Base-by-base conservation (phyloP, 2,113 vertebrate species). In the Pomatostomus ruficeps region DNA sequence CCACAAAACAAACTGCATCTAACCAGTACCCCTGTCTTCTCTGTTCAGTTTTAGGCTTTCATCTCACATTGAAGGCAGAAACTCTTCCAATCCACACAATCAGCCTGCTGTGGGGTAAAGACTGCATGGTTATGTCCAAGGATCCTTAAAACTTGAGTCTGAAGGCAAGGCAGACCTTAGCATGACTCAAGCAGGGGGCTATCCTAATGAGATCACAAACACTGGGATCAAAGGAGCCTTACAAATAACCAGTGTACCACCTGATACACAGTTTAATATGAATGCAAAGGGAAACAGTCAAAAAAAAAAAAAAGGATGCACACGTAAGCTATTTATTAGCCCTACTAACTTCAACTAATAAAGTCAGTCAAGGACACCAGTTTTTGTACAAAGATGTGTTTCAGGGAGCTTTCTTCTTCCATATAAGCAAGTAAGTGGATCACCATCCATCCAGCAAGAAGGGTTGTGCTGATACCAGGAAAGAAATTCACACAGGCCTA, bases 71-170 rank as follows among this genome's bases (percentile, higher is more conserved):
- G 36, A 87, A 63, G 35, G 5, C 46, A 80, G 57, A 70, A 81
- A 54, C 25, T n/a, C 12, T 10, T 6, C 4, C 24, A 66, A 84
- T 31, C 25, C 61, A 57, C 3, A 10, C 0, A 0, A 26, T n/a
- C 36, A 72, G 46, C 10, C 43, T 24, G 11, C 22, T 31, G 12
- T 66, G 36, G 24, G 35, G 24, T 43, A 46, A 46, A 67, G 25
- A 18, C 20, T n/a, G 17, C 35, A 45, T 15, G 33, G 70, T 1
- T 62, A 24, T 45, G 33, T 21, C 36, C n/a, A 57, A 85, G 20
- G 40, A 9, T 75, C 26, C 71, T 65, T 55, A 48, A 55, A 76
- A 43, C 2, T 31, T 59, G 12, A 51, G 28, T 38, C 16, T 88
- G 54, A 72, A 78, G 14, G 36, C 25, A 78, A 72, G 20, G 57